Evolutionary conservation across 2,797 vertebrate species (phyloP).

Genomic region (Microctenopoma stevenorrisi): DNA sequence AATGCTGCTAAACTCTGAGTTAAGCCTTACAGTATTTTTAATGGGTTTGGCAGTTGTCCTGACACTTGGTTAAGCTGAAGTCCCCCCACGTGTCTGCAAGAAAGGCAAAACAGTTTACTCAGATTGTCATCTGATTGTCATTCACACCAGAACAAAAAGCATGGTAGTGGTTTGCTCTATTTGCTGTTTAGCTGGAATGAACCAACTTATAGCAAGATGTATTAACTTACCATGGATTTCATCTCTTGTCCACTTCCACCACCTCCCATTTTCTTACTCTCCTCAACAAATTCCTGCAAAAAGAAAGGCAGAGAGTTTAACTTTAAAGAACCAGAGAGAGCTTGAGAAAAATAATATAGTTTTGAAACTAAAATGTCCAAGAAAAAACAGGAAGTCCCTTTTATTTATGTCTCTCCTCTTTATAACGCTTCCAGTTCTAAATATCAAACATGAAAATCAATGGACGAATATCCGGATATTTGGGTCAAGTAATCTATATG

Average conservation of each 20-base stretch:
- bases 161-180: neutral
- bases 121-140: neutral
- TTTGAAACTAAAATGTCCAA: too few species aligned
- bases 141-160: neutral
- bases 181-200: neutral
- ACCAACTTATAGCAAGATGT: neutral
- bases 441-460: too few species aligned
- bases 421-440: too few species aligned
- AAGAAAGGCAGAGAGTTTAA: constrained; percentile 19
- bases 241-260: constrained; percentile 88
- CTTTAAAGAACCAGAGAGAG: too few species aligned
- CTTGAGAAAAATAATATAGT: too few species aligned
- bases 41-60: constrained; percentile 63
- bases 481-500: neutral
- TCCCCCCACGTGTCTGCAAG: constrained; percentile 88
- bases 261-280: constrained; percentile 86
- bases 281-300: constrained; percentile 94
- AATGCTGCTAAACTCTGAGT: constrained; percentile 45
- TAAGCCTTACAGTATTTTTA: constrained; percentile 80
- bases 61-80: constrained; percentile 84
- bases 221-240: constrained; percentile 93
- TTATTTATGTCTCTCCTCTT: too few species aligned
- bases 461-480: too few species aligned
- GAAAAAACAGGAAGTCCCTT: too few species aligned
- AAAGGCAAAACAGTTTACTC: constrained; percentile 77